Conservation (phyloP, 1,140 invertebrate species). For the Chelonus insularis region DNA sequence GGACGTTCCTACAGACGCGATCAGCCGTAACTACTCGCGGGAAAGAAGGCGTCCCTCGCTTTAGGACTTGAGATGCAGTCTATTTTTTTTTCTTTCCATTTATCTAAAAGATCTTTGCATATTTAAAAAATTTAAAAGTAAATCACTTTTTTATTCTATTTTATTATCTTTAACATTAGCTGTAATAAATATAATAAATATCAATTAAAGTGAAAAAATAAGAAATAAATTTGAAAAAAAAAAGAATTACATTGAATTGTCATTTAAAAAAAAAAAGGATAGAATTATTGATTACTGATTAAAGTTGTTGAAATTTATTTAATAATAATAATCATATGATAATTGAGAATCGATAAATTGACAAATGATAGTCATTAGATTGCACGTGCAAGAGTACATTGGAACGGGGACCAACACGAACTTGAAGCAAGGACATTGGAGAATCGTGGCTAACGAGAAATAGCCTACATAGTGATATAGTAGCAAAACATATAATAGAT, state of each 20-base stretch:
- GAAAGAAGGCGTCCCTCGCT: conserved; percentile 40
- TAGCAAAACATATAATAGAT: conserved; percentile 11
- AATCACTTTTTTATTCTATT: background rate
- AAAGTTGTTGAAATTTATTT: background rate
- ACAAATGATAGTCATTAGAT: conserved; percentile 11
- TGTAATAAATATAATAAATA: no score
- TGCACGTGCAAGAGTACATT: conserved; percentile 22
- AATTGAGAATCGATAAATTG: conserved; percentile 3
- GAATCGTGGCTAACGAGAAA: conserved; percentile 56
- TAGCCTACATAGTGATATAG: no score
- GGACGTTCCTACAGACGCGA: conserved; percentile 39
- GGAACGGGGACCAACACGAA: conserved; percentile 46
- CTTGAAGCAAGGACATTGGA: conserved; percentile 54
- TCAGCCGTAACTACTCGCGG: conserved; percentile 37
- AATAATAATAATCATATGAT: background rate
- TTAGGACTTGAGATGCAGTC: background rate
- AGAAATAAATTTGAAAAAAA: no score
- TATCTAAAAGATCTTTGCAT: background rate
- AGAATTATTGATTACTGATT: no score
- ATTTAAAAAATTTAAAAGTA: no score
- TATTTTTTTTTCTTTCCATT: background rate
- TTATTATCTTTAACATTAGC: no score
- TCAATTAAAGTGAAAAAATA: no score
- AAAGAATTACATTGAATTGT: no score
- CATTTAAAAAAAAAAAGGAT: no score